Evolutionary conservation across 1,140 invertebrate genomes (phyloP), one percentile per base, ranked within the genome.

Genomic region (Drosophila ambigua): DNA sequence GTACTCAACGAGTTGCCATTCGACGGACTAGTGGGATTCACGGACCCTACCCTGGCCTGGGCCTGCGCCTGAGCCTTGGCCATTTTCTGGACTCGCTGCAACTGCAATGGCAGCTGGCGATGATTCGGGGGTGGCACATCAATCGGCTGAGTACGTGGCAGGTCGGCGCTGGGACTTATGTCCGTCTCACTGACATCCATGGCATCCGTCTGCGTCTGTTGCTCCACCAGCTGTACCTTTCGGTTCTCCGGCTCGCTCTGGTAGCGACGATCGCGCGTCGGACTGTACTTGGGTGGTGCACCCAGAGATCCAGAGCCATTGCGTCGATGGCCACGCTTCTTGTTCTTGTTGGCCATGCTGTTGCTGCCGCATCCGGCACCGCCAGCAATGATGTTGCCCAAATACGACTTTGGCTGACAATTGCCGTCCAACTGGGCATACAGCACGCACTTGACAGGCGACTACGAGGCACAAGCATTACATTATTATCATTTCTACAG

Each of bases 151-250:
- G 84, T 68, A 0, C 64, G 58, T 11, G 77, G 71, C 26, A 79
- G 72, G 45, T 90, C 71, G 46, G 77, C 66, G 59, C 92, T 93
- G 11, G 93, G 85, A 81, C 93, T 94, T 0, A 91, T 92, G 51
- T 93, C 92, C 20, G 91, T 92, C 72, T 94, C 94, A 67, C 93
- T 94, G 4, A 94, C 92, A 69, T 94, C 93, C 92, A 94, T 93
- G 39, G 83, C 92, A 77, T 95, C 95, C 2, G 95, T 96, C 92
- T 96, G 95, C 0, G 95, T 95, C 83, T 95, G 94, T 59, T 92
- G 93, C 72, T 95, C 94, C 7, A 95, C 93, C 5, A 93, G 72
- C 51, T 92, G 89, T 0, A 93, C 92, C 50, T 92, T 93, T 8
- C 92, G 83, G 53, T 92, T 91, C 55, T 92, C 92, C 11, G 92